These are phyloP conservation scores for Amiota mariae DNA, from an alignment of 2,888 invertebrate genomes.

Conservation along the genomic window DNA sequence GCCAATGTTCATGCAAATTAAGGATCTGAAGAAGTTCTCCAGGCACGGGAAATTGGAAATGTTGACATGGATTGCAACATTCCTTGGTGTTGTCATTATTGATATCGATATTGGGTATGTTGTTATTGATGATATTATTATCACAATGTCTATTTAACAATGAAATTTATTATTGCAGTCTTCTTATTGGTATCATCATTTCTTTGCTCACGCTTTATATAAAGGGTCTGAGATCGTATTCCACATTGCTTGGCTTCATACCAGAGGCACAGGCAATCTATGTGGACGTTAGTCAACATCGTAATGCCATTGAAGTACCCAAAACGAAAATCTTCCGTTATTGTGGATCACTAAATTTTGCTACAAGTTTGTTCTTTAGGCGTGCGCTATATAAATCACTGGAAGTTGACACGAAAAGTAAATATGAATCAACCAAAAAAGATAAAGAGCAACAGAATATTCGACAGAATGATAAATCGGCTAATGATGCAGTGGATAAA, in stretches of 20 bases:
- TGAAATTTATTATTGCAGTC: slow-evolving; percentile 50
- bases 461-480: slow-evolving; percentile 41
- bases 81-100: slow-evolving; percentile 80
- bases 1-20: slow-evolving; percentile 84
- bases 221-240: slow-evolving; percentile 78
- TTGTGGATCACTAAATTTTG: slow-evolving; percentile 80
- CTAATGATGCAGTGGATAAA: slow-evolving; percentile 36
- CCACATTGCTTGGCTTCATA: slow-evolving; percentile 78
- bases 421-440: background rate
- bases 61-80: slow-evolving; percentile 83
- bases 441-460: too few species aligned
- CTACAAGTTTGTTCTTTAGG: slow-evolving; percentile 77
- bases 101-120: slow-evolving; percentile 85
- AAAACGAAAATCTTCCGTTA: slow-evolving; percentile 82
- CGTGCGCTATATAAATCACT: slow-evolving; percentile 75
- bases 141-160: background rate
- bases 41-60: slow-evolving; percentile 80
- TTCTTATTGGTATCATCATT: slow-evolving; percentile 79
- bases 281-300: slow-evolving; percentile 78
- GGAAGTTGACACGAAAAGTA: slow-evolving; percentile 69
- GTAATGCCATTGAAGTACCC: slow-evolving; percentile 78
- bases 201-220: slow-evolving; percentile 81
- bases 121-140: too few species aligned
- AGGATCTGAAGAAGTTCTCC: slow-evolving; percentile 80
- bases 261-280: slow-evolving; percentile 80